Base-by-base conservation (phyloP, 2,888 invertebrate genomes). In the Xiphydria camelus region DNA sequence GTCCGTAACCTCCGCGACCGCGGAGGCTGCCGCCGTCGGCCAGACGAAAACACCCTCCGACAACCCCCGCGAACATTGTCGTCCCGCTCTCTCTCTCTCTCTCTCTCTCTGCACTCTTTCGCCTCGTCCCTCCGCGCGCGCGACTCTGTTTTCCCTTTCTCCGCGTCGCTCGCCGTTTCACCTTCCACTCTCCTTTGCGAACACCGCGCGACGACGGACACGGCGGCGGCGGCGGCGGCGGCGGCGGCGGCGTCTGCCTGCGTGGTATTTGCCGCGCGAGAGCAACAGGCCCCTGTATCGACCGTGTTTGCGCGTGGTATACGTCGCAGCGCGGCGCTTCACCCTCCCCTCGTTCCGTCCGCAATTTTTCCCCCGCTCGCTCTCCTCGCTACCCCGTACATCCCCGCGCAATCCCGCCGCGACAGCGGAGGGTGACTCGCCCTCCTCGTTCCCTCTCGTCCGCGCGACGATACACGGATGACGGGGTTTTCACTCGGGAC, bases 201-300 rank as follows among this genome's bases (percentile, higher is more conserved):
- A n/a, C n/a, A n/a, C n/a, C n/a, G n/a, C n/a, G n/a, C n/a, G n/a
- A n/a, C n/a, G n/a, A n/a, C n/a, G n/a, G n/a, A n/a, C n/a, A n/a
- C n/a, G n/a, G n/a, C n/a, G n/a, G n/a, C n/a, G n/a, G n/a, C n/a
- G n/a, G n/a, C n/a, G n/a, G n/a, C n/a, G n/a, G n/a, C n/a, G n/a
- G n/a, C n/a, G n/a, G n/a, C n/a, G n/a, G n/a, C 14, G 26, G 26
- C 10, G 26, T 26, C 26, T 10, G 10, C 10, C 7, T n/a, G 26
- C 26, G 26, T 26, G 26, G 26, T 14, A n/a, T n/a, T n/a, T 26
- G 14, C 10, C 12, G 14, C 26, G 26, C 26, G 54, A 41, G 60
- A 66, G 68, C 69, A 68, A 69, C 69, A 69, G 68, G 62, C 55
- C 59, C 58, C 47, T 66, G n/a, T n/a, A 69, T 68, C 68, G 68